phyloP scores from a whole-genome alignment of 2,797 vertebrate genomes.

The Gymnopithys bicolor region DNA sequence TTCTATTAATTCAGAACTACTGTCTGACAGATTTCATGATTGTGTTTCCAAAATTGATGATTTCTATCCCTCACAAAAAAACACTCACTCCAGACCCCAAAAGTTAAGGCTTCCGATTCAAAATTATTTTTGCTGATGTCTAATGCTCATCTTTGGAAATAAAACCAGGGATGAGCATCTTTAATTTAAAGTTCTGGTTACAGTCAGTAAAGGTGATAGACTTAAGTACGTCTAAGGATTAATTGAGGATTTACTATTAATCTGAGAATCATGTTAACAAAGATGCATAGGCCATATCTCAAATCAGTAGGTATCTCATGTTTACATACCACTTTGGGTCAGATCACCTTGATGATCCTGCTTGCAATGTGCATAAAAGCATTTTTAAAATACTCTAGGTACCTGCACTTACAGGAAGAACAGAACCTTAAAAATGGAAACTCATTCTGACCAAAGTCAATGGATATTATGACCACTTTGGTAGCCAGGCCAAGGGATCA shows the following conservation, averaged over 20 bases:
- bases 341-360: background rate
- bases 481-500: background rate
- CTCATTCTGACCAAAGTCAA: background rate
- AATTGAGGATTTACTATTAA: slow-evolving; percentile 4
- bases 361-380: background rate
- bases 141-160: background rate
- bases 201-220: background rate
- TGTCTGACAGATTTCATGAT: background rate
- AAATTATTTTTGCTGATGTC: background rate
- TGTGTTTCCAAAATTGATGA: background rate
- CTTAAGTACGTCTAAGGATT: background rate
- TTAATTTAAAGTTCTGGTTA: background rate
- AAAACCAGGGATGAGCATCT: background rate
- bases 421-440: background rate
- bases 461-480: background rate
- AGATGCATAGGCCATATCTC: background rate
- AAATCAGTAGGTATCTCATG: background rate
- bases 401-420: background rate
- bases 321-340: background rate
- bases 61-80: background rate
- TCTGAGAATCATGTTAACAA: background rate
- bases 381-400: background rate
- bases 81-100: background rate
- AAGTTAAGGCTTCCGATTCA: background rate
- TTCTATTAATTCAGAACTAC: background rate